Percentiles rank a stretch among this genome's conserved stretches.
These are phyloP conservation scores for Parascotia fuliginaria DNA, from an alignment of 2,888 invertebrate genomes.

Conservation along the genomic window DNA sequence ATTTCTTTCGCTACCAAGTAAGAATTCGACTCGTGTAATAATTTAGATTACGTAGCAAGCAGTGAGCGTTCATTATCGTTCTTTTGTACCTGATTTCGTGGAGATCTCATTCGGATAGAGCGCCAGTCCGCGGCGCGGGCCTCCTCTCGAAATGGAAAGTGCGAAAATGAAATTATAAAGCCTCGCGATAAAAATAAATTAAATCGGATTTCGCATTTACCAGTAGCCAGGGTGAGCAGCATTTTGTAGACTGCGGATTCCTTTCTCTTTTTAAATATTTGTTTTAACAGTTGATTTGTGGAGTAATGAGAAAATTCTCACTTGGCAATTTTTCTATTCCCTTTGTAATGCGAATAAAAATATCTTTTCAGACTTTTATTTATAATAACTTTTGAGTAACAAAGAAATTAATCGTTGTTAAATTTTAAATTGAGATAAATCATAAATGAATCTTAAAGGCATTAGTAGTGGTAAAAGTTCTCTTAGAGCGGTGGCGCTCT, in stretches of 20 bases:
- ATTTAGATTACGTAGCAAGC: slow-evolving; percentile 86
- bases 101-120: slow-evolving; percentile 86
- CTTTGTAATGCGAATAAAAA: slow-evolving; percentile 59
- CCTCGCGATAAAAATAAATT: slow-evolving; percentile 86
- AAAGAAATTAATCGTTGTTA: slow-evolving; percentile 26
- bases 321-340: slow-evolving; percentile 68
- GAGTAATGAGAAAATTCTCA: slow-evolving; percentile 82
- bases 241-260: slow-evolving; percentile 81
- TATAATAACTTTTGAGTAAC: slow-evolving; percentile 32
- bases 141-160: slow-evolving; percentile 84
- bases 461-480: slow-evolving; percentile 39
- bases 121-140: slow-evolving; percentile 80
- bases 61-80: slow-evolving; percentile 86
- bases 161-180: slow-evolving; percentile 87
- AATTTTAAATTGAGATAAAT: slow-evolving; percentile 29
- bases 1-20: slow-evolving; percentile 83
- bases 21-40: slow-evolving; percentile 85
- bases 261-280: slow-evolving; percentile 83
- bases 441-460: slow-evolving; percentile 39
- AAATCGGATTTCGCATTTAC: slow-evolving; percentile 85
- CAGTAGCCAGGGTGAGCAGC: slow-evolving; percentile 81
- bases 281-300: slow-evolving; percentile 84
- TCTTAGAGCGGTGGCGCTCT: slow-evolving; percentile 53
- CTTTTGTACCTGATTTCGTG: slow-evolving; percentile 85
- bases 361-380: slow-evolving; percentile 52